Evolutionary conservation across 2,113 vertebrate genomes (phyloP), one percentile per base, ranked within the genome.

Genomic region (Heteronetta atricapilla): DNA sequence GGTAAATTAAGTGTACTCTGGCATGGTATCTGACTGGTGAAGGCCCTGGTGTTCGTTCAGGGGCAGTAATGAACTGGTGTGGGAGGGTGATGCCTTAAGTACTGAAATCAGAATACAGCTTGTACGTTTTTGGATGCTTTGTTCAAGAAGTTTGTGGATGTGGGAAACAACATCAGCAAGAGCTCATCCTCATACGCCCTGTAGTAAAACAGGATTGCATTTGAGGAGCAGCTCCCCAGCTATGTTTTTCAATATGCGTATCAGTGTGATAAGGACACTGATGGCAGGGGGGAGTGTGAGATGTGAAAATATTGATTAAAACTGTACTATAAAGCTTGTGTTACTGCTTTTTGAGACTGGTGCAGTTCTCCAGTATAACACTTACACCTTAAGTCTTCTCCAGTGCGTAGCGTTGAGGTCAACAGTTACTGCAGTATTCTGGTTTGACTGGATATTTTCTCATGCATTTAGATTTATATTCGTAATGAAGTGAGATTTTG

Each of bases 401-500:
- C 55, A 75, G 29, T 52, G 38, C 72, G 73, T 66, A 42, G 31
- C 60, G 22, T 75, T 66, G 55, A 83, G 21, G 22, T 77, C 55
- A 58, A 18, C 42, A 79, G 10, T 68, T 80, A 13, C 33, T 69
- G 48, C 11, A 66, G 10, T 50, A 53, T 26, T 13, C 25, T 81
- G 74, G 48, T 28, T 93, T 34, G 16, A 38, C 11, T 67, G 48
- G 11, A 42, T 36, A 19, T 64, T 79, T 63, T 52, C 31, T 48
- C 78, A 42, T 5, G 15, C 52, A 75, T 76, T 52, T 53, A 75
- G 16, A 15, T 72, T 94, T n/a, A 17, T 90, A 28, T 92, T 82
- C 59, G n/a, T 75, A 78, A 91, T 85, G 69, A 36, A 80, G 92
- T 89, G 13, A 68, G 44, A 42, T 75, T 91, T 93, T 96, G 26